Conservation (phyloP, 2,888 invertebrate species). For the Congeria kusceri region DNA sequence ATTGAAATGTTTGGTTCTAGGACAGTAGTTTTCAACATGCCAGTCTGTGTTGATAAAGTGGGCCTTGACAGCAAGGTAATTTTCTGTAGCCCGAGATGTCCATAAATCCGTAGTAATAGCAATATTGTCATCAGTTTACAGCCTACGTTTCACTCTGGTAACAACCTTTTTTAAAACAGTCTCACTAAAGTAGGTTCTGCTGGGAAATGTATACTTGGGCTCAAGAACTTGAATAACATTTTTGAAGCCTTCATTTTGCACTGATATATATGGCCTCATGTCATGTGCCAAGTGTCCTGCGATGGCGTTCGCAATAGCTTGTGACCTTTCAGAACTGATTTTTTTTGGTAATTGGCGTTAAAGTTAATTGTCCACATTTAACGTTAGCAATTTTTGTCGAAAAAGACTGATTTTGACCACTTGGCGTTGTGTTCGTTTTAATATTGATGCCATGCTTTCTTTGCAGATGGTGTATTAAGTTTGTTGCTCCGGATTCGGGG, state of each 20-base stretch:
- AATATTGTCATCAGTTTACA: slow-evolving; percentile 20
- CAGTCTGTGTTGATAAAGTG: slow-evolving; percentile 47
- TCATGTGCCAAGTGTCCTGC: slow-evolving; percentile 25
- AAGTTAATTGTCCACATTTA: too few species aligned
- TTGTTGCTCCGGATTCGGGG: too few species aligned
- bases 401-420: too few species aligned
- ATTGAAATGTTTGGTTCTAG: slow-evolving; percentile 37
- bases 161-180: slow-evolving; percentile 17
- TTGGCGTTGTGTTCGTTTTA: too few species aligned
- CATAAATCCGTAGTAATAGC: slow-evolving; percentile 57
- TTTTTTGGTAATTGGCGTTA: too few species aligned
- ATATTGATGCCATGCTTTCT: too few species aligned
- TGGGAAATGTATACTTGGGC: slow-evolving; percentile 36
- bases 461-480: too few species aligned
- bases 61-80: slow-evolving; percentile 54
- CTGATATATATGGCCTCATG: slow-evolving; percentile 37
- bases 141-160: not conserved
- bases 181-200: slow-evolving; percentile 34
- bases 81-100: slow-evolving; percentile 54
- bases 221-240: slow-evolving; percentile 33
- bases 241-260: slow-evolving; percentile 37
- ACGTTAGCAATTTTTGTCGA: too few species aligned
- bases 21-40: slow-evolving; percentile 34
- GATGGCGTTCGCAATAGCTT: not conserved
- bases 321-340: slow-evolving; percentile 2